phyloP scores from a whole-genome alignment of 2,797 vertebrate genomes.

The Premnoplex brunnescens region DNA sequence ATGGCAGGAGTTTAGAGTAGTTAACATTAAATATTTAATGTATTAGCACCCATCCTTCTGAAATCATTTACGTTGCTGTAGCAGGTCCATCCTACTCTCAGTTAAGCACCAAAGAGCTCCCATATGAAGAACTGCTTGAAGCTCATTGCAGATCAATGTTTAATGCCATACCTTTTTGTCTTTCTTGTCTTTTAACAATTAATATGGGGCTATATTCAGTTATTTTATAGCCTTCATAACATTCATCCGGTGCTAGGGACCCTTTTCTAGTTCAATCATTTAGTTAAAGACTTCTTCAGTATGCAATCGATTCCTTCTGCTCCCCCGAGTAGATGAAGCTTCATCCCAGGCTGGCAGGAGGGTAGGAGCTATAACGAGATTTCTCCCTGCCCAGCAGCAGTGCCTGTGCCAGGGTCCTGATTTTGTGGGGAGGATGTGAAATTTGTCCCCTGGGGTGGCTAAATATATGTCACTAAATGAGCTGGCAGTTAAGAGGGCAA shows the following conservation, averaged over 20 bases:
- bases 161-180: background rate
- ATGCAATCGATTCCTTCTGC: background rate
- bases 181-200: constrained; percentile 30
- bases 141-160: background rate
- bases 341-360: background rate
- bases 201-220: background rate
- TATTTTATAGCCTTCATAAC: constrained; percentile 36
- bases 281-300: background rate
- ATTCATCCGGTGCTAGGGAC: constrained; percentile 23
- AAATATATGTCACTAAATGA: background rate
- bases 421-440: background rate
- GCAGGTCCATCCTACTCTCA: accelerated
- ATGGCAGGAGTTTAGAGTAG: background rate
- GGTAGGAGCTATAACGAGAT: background rate
- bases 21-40: constrained; percentile 13
- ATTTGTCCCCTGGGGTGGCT: background rate
- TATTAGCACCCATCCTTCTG: background rate
- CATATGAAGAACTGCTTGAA: background rate
- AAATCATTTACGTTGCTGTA: background rate
- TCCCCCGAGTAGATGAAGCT: background rate
- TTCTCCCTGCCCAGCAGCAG: background rate
- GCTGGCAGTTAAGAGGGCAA: background rate
- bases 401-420: background rate
- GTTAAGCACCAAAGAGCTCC: background rate
- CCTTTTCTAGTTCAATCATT: background rate